Evolutionary conservation across 2,113 vertebrate species (phyloP).

Genomic region (Phalacrocorax aristotelis): DNA sequence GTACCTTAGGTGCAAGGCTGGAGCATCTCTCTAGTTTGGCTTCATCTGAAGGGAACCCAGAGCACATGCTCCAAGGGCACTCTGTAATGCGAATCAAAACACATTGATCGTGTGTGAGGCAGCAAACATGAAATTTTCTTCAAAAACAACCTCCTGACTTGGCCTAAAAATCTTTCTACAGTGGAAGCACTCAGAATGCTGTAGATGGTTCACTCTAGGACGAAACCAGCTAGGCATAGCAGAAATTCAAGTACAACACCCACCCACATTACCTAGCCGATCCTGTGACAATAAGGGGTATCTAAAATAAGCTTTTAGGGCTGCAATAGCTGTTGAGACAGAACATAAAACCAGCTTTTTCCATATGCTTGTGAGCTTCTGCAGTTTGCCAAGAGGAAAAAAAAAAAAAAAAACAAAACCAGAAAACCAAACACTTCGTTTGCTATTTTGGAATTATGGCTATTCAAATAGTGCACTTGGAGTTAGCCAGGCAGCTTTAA

Average conservation of each 20-base stretch:
- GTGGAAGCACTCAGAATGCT: background rate
- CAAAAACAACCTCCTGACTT: background rate
- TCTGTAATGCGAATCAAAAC: background rate
- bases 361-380: background rate
- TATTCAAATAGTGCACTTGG: background rate
- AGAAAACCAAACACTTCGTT: background rate
- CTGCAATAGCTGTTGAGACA: background rate
- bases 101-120: accelerated
- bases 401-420: no score
- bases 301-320: background rate
- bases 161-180: background rate
- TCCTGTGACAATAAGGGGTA: background rate
- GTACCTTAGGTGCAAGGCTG: background rate
- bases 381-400: background rate
- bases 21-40: background rate
- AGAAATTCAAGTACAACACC: background rate
- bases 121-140: background rate
- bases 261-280: background rate
- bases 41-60: background rate
- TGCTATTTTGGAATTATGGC: background rate
- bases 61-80: background rate
- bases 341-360: background rate
- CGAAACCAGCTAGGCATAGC: background rate
- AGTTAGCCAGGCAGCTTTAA: background rate
- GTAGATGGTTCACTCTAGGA: background rate